A percentile compares a stretch with the other conserved stretches of the same genome.
Conservation (phyloP, 2,797 vertebrate species). For the Setipinna tenuifilis region DNA sequence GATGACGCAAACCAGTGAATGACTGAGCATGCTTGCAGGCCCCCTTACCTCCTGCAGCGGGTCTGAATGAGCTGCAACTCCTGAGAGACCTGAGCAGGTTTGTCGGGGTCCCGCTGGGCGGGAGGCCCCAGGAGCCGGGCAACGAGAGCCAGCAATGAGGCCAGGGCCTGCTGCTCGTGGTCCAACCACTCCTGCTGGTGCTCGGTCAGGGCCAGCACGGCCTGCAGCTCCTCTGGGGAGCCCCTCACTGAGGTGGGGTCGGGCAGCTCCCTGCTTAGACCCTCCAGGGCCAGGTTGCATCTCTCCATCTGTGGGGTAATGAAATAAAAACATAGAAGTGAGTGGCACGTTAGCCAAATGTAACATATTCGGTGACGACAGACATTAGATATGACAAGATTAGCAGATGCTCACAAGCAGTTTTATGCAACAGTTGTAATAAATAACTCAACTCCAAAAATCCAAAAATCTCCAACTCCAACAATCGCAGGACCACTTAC, state of each 20-base stretch:
- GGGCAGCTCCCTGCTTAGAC: slow-evolving; percentile 81
- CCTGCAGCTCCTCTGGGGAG: slow-evolving; percentile 74
- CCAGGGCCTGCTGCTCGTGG: slow-evolving; percentile 76
- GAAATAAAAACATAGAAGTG: neutral
- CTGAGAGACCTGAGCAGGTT: slow-evolving; percentile 65
- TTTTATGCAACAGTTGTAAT: too few species aligned
- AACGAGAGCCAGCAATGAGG: slow-evolving; percentile 78
- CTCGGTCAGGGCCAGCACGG: slow-evolving; percentile 70
- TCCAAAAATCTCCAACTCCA: too few species aligned
- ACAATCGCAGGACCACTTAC: slow-evolving; percentile 70
- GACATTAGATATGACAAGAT: too few species aligned
- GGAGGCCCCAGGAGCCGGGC: slow-evolving; percentile 69
- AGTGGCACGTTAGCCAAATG: too few species aligned
- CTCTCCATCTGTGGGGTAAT: slow-evolving; percentile 78
- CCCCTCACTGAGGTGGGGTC: slow-evolving; percentile 72
- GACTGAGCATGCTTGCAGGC: too few species aligned
- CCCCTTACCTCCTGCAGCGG: slow-evolving; percentile 79
- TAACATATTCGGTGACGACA: too few species aligned
- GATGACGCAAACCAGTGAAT: neutral
- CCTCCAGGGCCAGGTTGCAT: slow-evolving; percentile 82
- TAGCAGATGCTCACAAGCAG: too few species aligned
- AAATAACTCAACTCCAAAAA: too few species aligned
- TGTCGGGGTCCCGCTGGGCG: slow-evolving; percentile 49
- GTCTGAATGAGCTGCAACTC: slow-evolving; percentile 81
- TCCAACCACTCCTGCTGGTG: slow-evolving; percentile 76